Evolutionary conservation across 2,888 invertebrate species (phyloP).

Genomic region (Tenthredo amoena): DNA sequence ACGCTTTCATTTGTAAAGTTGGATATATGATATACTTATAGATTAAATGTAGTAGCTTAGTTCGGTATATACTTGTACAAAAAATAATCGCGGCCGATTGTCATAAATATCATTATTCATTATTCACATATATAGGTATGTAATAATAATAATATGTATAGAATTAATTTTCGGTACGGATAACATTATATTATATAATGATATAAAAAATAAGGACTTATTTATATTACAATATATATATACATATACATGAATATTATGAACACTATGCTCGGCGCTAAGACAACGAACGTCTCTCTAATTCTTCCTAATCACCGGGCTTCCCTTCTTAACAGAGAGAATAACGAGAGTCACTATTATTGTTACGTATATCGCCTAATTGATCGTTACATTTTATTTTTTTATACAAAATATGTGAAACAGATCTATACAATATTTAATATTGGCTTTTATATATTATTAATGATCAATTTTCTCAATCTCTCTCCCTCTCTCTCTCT

Average conservation of each 20-base stretch:
- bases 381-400: slow-evolving; percentile 24
- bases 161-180: slow-evolving; percentile 31
- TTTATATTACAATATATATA: background rate
- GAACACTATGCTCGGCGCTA: background rate
- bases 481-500: background rate
- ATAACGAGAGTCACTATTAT: background rate
- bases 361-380: background rate
- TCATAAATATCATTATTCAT: slow-evolving; percentile 31
- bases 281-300: slow-evolving; percentile 34
- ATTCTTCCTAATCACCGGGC: slow-evolving; percentile 49
- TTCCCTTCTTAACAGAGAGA: slow-evolving; percentile 34
- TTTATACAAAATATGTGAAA: background rate
- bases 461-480: background rate
- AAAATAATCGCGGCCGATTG: slow-evolving; percentile 14
- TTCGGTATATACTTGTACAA: slow-evolving; percentile 43
- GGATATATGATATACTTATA: slow-evolving; percentile 15
- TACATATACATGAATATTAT: slow-evolving; percentile 3
- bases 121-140: background rate
- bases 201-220: background rate
- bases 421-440: background rate
- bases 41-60: slow-evolving; percentile 18
- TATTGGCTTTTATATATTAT: background rate
- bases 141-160: background rate
- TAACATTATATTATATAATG: slow-evolving; percentile 20
- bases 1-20: slow-evolving; percentile 34